Evolutionary conservation across 2,797 vertebrate species (phyloP).

Genomic region (Anas bahamensis): DNA sequence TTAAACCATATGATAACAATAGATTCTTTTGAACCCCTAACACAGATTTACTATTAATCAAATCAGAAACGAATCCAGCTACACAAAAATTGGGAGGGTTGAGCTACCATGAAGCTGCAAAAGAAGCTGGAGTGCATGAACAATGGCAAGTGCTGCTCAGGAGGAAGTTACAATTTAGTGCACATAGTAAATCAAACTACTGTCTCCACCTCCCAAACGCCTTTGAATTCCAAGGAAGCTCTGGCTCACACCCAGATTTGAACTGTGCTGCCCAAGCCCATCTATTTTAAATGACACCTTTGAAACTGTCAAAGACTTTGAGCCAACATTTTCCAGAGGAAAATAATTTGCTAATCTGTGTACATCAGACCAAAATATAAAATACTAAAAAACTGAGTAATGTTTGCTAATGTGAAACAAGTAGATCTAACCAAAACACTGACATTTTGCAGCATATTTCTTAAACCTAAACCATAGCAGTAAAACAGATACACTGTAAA

Average conservation of each 20-base stretch:
- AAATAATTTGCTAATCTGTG: background rate
- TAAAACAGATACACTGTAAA: background rate
- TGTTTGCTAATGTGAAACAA: background rate
- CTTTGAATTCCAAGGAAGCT: background rate
- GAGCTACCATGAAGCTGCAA: background rate
- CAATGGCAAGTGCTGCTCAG: background rate
- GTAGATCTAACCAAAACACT: background rate
- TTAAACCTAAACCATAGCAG: background rate
- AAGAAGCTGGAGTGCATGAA: background rate
- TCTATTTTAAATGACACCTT: background rate
- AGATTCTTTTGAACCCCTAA: background rate
- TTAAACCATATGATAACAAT: background rate
- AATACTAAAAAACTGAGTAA: background rate
- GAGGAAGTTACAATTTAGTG: background rate
- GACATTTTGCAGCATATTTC: background rate
- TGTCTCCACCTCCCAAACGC: background rate
- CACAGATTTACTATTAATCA: background rate
- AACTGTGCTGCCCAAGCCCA: background rate
- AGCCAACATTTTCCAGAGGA: background rate
- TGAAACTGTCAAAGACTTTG: background rate
- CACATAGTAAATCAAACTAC: conserved; percentile 11
- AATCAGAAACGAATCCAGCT: background rate
- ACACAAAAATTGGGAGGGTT: background rate
- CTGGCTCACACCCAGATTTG: background rate
- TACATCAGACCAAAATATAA: background rate